A percentile compares a stretch with the other conserved stretches of the same genome.
Conservation (phyloP, 2,797 vertebrate species). For the Eulemur mongoz region DNA sequence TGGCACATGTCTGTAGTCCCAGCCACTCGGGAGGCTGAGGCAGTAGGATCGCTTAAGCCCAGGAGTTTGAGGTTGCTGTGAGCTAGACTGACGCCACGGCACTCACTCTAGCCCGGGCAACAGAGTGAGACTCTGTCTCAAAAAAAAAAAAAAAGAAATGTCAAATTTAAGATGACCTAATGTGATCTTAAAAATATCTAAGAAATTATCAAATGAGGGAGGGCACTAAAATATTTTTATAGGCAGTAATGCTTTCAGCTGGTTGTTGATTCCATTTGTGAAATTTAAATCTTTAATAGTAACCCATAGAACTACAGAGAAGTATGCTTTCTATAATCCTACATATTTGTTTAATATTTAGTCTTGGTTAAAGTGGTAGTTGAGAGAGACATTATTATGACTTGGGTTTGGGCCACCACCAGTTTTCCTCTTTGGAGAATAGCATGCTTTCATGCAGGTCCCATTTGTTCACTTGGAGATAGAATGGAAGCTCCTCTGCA, state of each 20-base stretch:
- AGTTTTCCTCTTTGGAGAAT: neutral
- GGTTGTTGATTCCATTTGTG: neutral
- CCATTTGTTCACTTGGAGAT: neutral
- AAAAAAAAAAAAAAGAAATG: too few relatives aligned
- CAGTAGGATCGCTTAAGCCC: too few relatives aligned
- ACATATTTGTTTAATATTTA: neutral
- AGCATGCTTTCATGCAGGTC: neutral
- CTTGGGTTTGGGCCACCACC: neutral
- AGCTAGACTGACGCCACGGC: too few relatives aligned
- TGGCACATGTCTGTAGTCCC: too few relatives aligned
- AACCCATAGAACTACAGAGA: neutral
- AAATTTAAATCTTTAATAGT: constrained; percentile 3
- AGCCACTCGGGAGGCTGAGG: too few relatives aligned
- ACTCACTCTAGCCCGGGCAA: too few relatives aligned
- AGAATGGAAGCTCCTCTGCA: neutral
- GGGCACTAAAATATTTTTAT: neutral
- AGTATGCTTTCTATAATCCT: neutral
- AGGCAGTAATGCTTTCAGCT: neutral
- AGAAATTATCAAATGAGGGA: neutral
- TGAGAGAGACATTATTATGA: neutral
- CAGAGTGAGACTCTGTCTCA: too few relatives aligned
- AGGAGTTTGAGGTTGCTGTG: too few relatives aligned
- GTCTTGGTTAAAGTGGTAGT: neutral
- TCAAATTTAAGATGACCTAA: neutral
- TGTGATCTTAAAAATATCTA: neutral